Evolutionary conservation across 2,888 invertebrate species (phyloP), one percentile per base, ranked within the genome.

Genomic region (Macrostomum cliftonense): DNA sequence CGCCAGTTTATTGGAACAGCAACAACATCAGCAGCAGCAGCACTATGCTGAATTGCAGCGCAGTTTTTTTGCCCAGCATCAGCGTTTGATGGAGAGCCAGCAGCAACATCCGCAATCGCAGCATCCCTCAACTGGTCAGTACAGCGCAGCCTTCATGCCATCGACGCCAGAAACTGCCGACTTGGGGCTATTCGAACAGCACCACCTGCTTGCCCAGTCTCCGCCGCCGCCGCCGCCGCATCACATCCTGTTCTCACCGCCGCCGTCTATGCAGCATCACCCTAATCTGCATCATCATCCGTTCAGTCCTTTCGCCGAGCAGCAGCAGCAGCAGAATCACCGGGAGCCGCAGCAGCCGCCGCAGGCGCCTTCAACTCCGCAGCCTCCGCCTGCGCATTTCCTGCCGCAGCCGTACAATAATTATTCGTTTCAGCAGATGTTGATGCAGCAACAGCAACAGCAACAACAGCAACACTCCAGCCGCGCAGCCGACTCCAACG

Each of bases 391-490:
- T 2, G n/a, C 40, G 13, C 38, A 46, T 37, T 17, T 16, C 2
- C 21, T 38, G 2, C 5, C 37, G 17, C 46, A 5, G 5, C 37
- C 38, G 11, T 40, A 46, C 21, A 39, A 28, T 28, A 28, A 28
- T 9, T 16, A 17, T 40, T 17, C 40, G 5, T 19, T 19, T 16
- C 40, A 40, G 47, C 50, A 1, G 28, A 28, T 28, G 28, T 9
- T 28, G 28, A 4, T 28, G 28, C 28, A 28, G 9, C 42, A 54
- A 12, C 51, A 47, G 36, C 56, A 51, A 74, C 77, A 59, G 74
- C 77, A 64, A 67, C 74, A 65, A 71, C 75, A 71, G 76, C 50
- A 73, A 2, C 59, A 14, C 16, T 39, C 37, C 47, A 7, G 16
- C 43, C 17, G 16, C 39, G 43, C 28, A 7, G 28, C 16, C 19